Percentiles rank a stretch among this genome's conserved stretches.
Conservation (phyloP, 2,888 invertebrate genomes). For the Orchesellides sinensis region DNA sequence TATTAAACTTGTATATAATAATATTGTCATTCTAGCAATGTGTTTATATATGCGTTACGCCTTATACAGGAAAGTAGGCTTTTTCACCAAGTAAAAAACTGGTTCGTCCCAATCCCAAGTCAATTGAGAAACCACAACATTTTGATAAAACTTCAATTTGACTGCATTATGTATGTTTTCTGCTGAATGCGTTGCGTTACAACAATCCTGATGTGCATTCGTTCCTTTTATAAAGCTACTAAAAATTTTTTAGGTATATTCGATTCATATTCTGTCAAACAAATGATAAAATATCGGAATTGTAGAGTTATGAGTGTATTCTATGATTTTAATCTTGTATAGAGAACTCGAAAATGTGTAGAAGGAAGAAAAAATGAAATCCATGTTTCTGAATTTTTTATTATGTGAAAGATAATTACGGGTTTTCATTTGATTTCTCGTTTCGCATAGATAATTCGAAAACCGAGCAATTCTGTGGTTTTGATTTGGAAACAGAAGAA, state of each 20-base stretch:
- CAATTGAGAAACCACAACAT: slow-evolving; percentile 60
- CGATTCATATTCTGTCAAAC: slow-evolving; percentile 20
- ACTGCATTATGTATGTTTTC: background rate
- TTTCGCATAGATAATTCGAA: slow-evolving; percentile 62
- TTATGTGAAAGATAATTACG: slow-evolving; percentile 40
- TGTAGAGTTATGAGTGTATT: background rate
- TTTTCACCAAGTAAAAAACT: slow-evolving; percentile 56
- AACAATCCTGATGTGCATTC: background rate
- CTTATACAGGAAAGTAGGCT: too few species aligned
- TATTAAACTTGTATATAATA: too few species aligned
- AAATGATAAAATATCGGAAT: slow-evolving; percentile 38
- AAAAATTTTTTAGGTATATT: too few species aligned
- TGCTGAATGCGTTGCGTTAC: background rate
- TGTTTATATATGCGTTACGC: too few species aligned
- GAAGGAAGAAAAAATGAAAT: too few species aligned
- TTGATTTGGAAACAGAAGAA: slow-evolving; percentile 31
- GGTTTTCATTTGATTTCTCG: slow-evolving; percentile 63
- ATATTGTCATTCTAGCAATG: too few species aligned
- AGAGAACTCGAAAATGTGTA: background rate
- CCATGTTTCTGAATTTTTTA: slow-evolving; percentile 13
- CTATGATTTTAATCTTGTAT: background rate
- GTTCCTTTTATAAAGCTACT: too few species aligned
- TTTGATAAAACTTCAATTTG: slow-evolving; percentile 56
- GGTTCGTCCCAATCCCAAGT: slow-evolving; percentile 58
- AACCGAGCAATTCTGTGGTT: slow-evolving; percentile 62